These are phyloP conservation scores for Drosophila carrolli DNA, from an alignment of 1,140 invertebrate genomes.

Conservation along the genomic window DNA sequence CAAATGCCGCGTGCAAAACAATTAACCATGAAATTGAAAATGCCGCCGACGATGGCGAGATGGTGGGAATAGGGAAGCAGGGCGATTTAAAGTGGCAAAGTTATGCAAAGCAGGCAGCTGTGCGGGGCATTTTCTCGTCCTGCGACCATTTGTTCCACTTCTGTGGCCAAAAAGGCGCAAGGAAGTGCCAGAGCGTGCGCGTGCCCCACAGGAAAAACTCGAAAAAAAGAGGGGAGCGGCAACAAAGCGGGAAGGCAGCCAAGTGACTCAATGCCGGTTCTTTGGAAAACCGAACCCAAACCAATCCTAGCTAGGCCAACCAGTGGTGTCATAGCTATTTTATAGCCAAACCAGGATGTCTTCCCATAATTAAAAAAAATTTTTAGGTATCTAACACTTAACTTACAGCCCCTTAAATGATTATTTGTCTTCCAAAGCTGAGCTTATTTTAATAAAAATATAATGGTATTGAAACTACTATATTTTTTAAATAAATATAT, in stretches of 20 bases:
- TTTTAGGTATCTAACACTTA: too few species aligned
- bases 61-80: conserved; percentile 23
- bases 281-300: conserved; percentile 21
- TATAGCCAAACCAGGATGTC: background rate
- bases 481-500: too few species aligned
- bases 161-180: conserved; percentile 80
- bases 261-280: conserved; percentile 42
- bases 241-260: conserved; percentile 47
- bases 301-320: conserved; percentile 3
- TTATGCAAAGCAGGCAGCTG: conserved; percentile 75
- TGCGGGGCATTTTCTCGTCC: conserved; percentile 63
- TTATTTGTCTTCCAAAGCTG: too few species aligned
- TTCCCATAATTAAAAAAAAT: too few species aligned
- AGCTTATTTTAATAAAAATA: too few species aligned
- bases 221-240: conserved; percentile 30
- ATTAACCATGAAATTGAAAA: conserved; percentile 84
- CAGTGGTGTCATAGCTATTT: conserved; percentile 19
- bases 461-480: too few species aligned
- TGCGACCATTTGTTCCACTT: conserved; percentile 82
- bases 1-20: conserved; percentile 82
- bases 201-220: conserved; percentile 52
- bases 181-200: conserved; percentile 81
- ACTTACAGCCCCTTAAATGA: too few species aligned
- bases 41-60: conserved; percentile 53
- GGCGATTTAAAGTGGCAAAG: conserved; percentile 65